Evolutionary conservation across 1,140 invertebrate species (phyloP).

Genomic region (Globodera ellingtonae): DNA sequence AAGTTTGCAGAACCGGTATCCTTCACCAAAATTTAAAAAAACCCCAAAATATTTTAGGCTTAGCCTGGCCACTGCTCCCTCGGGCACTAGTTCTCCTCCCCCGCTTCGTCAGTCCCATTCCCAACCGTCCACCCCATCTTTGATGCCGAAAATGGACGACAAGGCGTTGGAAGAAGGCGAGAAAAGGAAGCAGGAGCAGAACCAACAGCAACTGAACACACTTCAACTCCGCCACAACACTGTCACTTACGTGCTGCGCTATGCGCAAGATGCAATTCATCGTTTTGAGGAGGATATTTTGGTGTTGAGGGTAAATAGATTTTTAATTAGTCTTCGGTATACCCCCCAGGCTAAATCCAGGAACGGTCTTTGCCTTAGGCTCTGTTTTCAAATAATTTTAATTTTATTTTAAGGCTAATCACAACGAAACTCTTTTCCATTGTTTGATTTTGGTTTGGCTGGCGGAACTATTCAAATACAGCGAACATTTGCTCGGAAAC

Average conservation of each 20-base stretch:
- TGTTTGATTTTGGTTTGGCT: conserved; percentile 34
- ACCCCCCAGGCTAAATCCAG: too few relatives aligned
- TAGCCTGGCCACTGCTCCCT: conserved; percentile 2
- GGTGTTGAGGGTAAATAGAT: conserved; percentile 33
- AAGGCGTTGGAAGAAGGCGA: background rate
- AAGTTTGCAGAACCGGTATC: conserved; percentile 26
- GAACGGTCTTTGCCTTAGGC: too few relatives aligned
- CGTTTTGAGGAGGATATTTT: conserved; percentile 42
- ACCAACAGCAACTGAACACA: conserved; percentile 17
- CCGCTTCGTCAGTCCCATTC: background rate
- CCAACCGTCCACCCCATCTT: background rate
- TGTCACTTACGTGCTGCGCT: conserved; percentile 41
- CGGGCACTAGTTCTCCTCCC: background rate
- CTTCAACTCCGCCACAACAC: conserved; percentile 42
- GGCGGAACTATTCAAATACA: conserved; percentile 28
- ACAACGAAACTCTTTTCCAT: conserved; percentile 27
- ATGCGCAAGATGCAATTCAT: conserved; percentile 37
- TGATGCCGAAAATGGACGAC: conserved; percentile 5
- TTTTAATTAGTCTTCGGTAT: background rate
- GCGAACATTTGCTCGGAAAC: conserved; percentile 28
- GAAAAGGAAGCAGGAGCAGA: conserved; percentile 2
- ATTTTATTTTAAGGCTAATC: conserved; percentile 31
- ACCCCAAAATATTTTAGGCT: background rate
- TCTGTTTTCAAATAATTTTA: too few relatives aligned
- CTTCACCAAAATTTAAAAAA: background rate